phyloP scores from a whole-genome alignment of 2,888 invertebrate species.

The Cephus rjabovi region DNA sequence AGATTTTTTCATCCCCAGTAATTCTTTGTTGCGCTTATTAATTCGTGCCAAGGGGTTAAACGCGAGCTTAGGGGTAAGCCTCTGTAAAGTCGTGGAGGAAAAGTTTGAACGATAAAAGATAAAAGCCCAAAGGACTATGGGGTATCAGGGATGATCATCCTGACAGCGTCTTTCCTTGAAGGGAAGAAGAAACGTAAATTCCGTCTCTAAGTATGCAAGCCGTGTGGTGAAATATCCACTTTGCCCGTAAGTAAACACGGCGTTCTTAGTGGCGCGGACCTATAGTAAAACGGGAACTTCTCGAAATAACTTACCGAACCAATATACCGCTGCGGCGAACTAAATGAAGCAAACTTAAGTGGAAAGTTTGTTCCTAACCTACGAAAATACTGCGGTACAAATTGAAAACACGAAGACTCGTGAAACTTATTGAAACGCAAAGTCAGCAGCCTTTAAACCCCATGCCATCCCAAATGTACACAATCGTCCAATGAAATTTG shows the following conservation, averaged over 20 bases:
- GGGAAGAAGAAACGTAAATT: conserved; percentile 27
- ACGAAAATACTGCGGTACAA: conserved; percentile 51
- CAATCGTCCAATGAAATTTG: conserved; percentile 26
- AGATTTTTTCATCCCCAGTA: neutral
- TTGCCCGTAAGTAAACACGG: conserved; percentile 50
- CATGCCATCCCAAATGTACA: conserved; percentile 13
- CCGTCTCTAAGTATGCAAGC: conserved; percentile 37
- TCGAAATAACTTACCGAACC: conserved; percentile 51
- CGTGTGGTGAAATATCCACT: conserved; percentile 41
- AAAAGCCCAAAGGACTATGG: neutral
- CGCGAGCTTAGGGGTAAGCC: neutral
- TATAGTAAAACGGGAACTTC: conserved; percentile 46
- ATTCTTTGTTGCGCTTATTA: neutral
- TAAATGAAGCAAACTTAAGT: conserved; percentile 59
- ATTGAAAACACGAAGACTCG: conserved; percentile 48
- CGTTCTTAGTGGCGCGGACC: conserved; percentile 37
- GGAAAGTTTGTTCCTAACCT: conserved; percentile 55
- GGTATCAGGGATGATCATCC: neutral
- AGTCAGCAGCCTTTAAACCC: neutral
- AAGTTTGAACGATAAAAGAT: neutral
- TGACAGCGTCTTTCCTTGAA: neutral
- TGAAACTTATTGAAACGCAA: conserved; percentile 27
- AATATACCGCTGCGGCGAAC: conserved; percentile 49
- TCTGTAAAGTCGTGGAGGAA: neutral
- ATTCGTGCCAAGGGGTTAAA: neutral